These are phyloP conservation scores for Cephus pulcher DNA, from an alignment of 2,888 invertebrate genomes.

Conservation along the genomic window DNA sequence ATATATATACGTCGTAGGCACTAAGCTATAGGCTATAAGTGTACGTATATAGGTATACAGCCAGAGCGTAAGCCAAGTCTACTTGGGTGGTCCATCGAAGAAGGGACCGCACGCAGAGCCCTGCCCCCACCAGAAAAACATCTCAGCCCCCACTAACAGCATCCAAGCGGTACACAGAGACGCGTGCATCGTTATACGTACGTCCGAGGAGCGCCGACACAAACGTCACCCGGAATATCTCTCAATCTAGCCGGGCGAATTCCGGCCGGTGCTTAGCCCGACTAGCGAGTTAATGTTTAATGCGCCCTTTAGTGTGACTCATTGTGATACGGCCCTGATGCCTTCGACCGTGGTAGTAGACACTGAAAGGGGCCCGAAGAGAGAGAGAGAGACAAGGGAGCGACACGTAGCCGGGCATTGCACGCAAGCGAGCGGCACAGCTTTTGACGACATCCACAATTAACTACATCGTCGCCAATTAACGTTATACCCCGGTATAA, in stretches of 20 bases:
- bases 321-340: conserved; percentile 18
- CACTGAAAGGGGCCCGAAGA: not conserved
- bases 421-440: not conserved
- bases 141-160: conserved; percentile 22
- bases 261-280: conserved; percentile 53
- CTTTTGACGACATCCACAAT: not conserved
- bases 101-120: conserved; percentile 66
- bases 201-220: conserved; percentile 35
- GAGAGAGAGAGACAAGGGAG: conserved; percentile 15
- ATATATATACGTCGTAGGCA: conserved; percentile 25
- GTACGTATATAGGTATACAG: conserved; percentile 39
- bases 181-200: conserved; percentile 27
- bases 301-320: conserved; percentile 25
- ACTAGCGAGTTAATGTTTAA: conserved; percentile 31
- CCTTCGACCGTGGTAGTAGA: not conserved
- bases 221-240: conserved; percentile 58
- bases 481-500: not conserved
- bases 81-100: conserved; percentile 66
- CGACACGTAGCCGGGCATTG: conserved; percentile 1
- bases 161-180: conserved; percentile 9
- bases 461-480: conserved; percentile 3
- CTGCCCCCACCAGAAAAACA: conserved; percentile 63
- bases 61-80: conserved; percentile 55
- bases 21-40: conserved; percentile 35
- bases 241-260: conserved; percentile 64